Base-by-base conservation (phyloP, 1,140 invertebrate genomes). In the Apis florea region DNA sequence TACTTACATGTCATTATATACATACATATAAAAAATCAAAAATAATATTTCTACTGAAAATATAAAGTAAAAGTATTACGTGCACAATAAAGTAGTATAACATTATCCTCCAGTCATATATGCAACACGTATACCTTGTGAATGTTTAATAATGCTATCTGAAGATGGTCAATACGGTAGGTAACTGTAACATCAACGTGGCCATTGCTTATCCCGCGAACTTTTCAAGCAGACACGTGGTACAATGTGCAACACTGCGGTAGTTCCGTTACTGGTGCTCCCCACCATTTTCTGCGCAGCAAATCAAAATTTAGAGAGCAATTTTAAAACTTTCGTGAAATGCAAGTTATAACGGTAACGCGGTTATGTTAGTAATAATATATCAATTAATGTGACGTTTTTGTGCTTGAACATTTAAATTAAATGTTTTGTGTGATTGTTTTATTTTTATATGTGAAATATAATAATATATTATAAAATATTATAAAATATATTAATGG, bases 61-160 rank as follows among this genome's bases (percentile, higher is more conserved):
- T 13, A 49, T 19, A 19, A 47, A 74, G 19, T 11, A 10, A 56
- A 56, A 10, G n/a, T 67, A 51, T 78, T 6, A n/a, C 11, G 4
- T 53, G 21, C 19, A 49, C 26, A 17, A 26, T 12, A 21, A 67
- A 66, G 11, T 17, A 58, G 31, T 47, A 53, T 47, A 66, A 59
- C n/a, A 53, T 15, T 26, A 84, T 84, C 79, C 85, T 90, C 91
- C 90, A 92, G 87, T 92, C 81, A 81, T 88, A 87, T 90, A 87
- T 87, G 85, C 88, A 90, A 92, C 90, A 92, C 91, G 90, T 92
- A 91, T 91, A 86, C 89, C 89, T 90, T 81, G 79, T 92, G 86
- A 89, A 92, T 90, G 85, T 90, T 91, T 92, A 83, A 91, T 90
- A 71, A 83, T 77, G 58, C 47, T 73, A 73, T 56, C 84, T 85